phyloP scores from a whole-genome alignment of 2,797 vertebrate genomes.

The Danionella dracula region DNA sequence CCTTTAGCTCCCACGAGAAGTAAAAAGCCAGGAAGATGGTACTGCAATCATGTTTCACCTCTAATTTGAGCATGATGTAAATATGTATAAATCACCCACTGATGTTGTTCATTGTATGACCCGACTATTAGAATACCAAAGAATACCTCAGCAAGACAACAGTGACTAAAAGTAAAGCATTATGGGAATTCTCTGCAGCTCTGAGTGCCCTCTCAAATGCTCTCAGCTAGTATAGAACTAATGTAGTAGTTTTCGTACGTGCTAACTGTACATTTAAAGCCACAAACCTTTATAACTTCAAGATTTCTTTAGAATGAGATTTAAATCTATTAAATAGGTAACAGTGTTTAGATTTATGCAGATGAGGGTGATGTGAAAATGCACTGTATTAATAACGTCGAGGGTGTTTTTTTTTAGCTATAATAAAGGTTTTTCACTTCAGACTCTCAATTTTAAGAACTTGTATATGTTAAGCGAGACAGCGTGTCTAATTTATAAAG shows the following conservation, averaged over 20 bases:
- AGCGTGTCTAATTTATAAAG: not conserved
- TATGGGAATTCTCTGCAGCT: not conserved
- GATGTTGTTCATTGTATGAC: slow-evolving; percentile 47
- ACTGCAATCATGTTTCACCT: slow-evolving; percentile 45
- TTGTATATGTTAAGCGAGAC: not conserved
- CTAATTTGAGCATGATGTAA: slow-evolving; percentile 64
- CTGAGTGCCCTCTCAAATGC: not conserved
- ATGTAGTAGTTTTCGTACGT: not conserved
- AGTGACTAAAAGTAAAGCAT: not conserved
- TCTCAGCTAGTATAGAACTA: not conserved
- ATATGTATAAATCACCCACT: slow-evolving; percentile 66
- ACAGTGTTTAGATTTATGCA: not conserved
- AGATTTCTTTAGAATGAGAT: not conserved
- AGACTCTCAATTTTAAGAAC: not conserved
- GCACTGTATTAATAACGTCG: slow-evolving; percentile 13
- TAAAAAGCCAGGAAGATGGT: slow-evolving; percentile 25
- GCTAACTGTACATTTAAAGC: not conserved
- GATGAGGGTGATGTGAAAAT: not conserved
- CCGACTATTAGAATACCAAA: slow-evolving; percentile 57
- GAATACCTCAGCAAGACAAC: slow-evolving; percentile 66
- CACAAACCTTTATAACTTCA: not conserved
- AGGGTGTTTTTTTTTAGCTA: not conserved
- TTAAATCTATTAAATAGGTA: not conserved
- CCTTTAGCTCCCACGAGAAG: slow-evolving; percentile 2
- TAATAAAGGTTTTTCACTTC: not conserved